Evolutionary conservation across 2,888 invertebrate genomes (phyloP).

Genomic region (Tipula vernalis): DNA sequence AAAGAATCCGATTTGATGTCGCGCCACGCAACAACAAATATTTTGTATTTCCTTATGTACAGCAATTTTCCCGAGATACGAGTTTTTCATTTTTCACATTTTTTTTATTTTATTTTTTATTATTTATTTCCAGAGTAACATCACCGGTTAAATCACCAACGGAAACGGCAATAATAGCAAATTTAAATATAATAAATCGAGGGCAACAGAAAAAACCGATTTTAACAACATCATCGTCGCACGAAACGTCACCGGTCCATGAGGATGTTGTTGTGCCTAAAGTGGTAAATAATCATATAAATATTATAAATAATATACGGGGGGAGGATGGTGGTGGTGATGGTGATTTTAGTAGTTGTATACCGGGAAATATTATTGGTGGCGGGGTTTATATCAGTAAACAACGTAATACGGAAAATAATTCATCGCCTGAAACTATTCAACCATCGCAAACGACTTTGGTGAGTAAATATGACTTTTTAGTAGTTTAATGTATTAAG

Average conservation of each 20-base stretch:
- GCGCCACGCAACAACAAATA: not conserved
- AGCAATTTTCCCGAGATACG: not conserved
- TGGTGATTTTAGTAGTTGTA: not conserved
- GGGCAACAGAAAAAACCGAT: not conserved
- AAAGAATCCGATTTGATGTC: not conserved
- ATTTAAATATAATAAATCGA: not conserved
- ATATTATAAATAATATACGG: not conserved
- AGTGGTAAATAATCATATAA: not conserved
- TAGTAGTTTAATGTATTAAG: not conserved
- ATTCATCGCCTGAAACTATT: not conserved
- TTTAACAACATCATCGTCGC: not conserved
- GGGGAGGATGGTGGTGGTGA: not conserved
- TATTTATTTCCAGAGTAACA: slow-evolving; percentile 10
- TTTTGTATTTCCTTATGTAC: not conserved
- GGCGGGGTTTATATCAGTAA: not conserved
- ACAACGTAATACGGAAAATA: not conserved
- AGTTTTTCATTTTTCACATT: not conserved
- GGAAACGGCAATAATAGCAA: not conserved
- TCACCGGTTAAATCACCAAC: not conserved
- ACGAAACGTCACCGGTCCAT: not conserved
- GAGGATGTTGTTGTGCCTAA: not conserved
- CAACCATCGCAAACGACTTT: not conserved
- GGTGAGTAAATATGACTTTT: not conserved
- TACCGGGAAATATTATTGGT: not conserved
- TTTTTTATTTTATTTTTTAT: not conserved